Evolutionary conservation across 2,797 vertebrate genomes (phyloP).

Genomic region (Coregonus sp.): DNA sequence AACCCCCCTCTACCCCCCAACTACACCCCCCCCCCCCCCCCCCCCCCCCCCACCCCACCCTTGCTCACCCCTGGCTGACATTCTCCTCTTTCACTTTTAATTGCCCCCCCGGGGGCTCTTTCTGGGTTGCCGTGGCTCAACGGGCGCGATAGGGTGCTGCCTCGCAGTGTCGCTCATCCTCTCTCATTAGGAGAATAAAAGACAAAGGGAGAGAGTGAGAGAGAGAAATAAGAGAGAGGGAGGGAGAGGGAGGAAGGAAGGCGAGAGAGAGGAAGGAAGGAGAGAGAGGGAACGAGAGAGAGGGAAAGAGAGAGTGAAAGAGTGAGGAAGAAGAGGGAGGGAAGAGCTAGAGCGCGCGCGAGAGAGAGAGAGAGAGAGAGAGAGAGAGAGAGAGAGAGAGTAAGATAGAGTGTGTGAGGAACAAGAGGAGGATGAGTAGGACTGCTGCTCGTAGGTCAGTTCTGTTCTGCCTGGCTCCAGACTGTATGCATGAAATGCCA

Average conservation of each 20-base stretch:
- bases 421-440: slow-evolving; percentile 7
- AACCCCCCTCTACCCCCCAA: not conserved
- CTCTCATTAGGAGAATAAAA: slow-evolving; percentile 63
- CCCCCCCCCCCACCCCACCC: not conserved
- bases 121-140: slow-evolving; percentile 58
- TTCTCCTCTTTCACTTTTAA: slow-evolving; percentile 78
- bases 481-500: slow-evolving; percentile 52
- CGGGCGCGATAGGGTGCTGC: slow-evolving; percentile 62
- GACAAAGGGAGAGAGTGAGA: not conserved
- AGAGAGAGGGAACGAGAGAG: not conserved
- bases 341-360: not conserved
- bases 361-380: no score
- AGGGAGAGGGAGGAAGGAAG: not conserved
- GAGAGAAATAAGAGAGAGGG: slow-evolving; percentile 10
- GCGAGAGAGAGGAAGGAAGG: not conserved
- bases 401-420: not conserved
- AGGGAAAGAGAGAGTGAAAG: not conserved
- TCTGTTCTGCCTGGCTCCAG: slow-evolving; percentile 11
- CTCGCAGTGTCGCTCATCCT: slow-evolving; percentile 61
- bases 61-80: slow-evolving; percentile 60
- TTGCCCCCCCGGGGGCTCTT: slow-evolving; percentile 69
- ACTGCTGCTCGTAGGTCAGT: slow-evolving; percentile 28
- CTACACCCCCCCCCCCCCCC: not conserved
- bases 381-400: not conserved
- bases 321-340: not conserved